A percentile compares a stretch with the other conserved stretches of the same genome.
phyloP scores from a whole-genome alignment of 2,797 vertebrate species.

The Cheirogaleus major region DNA sequence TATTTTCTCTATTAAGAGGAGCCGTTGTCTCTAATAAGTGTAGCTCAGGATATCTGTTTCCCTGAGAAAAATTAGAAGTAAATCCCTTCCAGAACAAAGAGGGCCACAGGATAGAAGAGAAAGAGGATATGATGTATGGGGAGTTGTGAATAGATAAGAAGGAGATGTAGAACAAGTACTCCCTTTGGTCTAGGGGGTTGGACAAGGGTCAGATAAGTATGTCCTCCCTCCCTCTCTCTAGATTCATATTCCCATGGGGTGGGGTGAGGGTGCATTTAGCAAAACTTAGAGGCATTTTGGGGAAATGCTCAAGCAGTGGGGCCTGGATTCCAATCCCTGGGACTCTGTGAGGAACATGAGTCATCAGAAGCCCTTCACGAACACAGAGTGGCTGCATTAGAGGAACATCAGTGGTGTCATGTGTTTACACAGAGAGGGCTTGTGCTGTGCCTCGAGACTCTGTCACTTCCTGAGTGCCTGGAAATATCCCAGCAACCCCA shows the following conservation, averaged over 20 bases:
- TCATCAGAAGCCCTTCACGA: background rate
- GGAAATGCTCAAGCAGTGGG: background rate
- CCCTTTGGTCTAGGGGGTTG: background rate
- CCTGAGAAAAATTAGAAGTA: background rate
- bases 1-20: constrained; percentile 6
- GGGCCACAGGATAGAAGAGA: background rate
- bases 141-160: background rate
- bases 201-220: background rate
- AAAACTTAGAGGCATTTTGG: background rate
- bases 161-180: background rate
- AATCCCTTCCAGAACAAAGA: background rate
- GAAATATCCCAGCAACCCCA: background rate
- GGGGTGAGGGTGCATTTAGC: background rate
- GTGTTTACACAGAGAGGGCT: background rate
- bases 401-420: background rate
- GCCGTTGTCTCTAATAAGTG: background rate
- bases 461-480: background rate
- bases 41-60: background rate
- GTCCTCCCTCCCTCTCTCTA: background rate
- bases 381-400: background rate
- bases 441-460: background rate
- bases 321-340: background rate
- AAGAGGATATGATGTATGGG: background rate
- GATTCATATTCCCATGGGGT: background rate
- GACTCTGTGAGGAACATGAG: background rate